Percentiles rank a stretch among this genome's conserved stretches.
Evolutionary conservation across 2,888 invertebrate species (phyloP).

Genomic region (Drosophila stalkeri): DNA sequence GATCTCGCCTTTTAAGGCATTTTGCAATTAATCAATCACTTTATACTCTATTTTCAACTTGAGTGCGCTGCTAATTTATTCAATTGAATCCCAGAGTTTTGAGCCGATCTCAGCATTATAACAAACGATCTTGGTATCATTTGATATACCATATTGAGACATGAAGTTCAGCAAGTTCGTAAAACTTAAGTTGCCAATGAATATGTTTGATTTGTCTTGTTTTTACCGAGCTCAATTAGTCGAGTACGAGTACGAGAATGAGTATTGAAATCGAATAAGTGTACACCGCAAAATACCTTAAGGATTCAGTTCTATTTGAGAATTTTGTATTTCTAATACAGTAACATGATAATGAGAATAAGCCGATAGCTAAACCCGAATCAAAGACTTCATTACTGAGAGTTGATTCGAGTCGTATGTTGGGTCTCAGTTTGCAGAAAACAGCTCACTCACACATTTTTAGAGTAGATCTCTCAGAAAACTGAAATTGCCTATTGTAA

Average conservation of each 20-base stretch:
- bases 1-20: conserved; percentile 42
- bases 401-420: no score
- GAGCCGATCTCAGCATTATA: conserved; percentile 25
- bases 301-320: background rate
- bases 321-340: no score
- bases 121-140: conserved; percentile 35
- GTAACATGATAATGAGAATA: no score
- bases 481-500: no score
- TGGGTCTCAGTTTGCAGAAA: no score
- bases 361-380: no score
- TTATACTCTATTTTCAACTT: conserved; percentile 33
- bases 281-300: background rate
- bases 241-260: background rate
- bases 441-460: no score
- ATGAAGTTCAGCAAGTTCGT: conserved; percentile 34
- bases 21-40: conserved; percentile 60
- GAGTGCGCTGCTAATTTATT: conserved; percentile 43
- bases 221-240: background rate
- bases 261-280: background rate
- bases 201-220: background rate
- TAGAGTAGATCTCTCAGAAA: no score
- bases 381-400: no score
- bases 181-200: conserved; percentile 25
- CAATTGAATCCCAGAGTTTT: conserved; percentile 38
- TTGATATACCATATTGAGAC: conserved; percentile 44